Conservation (phyloP, 2,113 vertebrate species). For the Salvelinus alpinus region DNA sequence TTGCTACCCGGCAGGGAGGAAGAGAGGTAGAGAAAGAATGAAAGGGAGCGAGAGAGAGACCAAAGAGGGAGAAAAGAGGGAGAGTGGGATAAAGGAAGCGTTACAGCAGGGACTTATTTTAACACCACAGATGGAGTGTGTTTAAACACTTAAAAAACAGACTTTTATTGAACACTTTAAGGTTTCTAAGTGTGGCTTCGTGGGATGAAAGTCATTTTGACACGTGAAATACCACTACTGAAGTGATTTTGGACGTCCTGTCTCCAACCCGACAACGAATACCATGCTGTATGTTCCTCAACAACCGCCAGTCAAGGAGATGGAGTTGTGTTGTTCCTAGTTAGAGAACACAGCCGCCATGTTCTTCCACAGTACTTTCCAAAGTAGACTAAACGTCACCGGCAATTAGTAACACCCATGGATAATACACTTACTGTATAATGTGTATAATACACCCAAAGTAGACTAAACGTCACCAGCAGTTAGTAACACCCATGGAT, state of each 20-base stretch:
- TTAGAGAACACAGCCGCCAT: no score
- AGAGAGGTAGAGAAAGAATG: background rate
- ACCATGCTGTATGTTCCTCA: no score
- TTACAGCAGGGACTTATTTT: background rate
- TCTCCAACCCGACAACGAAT: background rate
- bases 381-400: no score
- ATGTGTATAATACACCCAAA: no score
- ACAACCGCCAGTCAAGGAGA: no score
- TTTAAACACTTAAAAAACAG: background rate
- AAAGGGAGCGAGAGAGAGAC: background rate
- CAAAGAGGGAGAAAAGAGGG: background rate
- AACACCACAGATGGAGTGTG: background rate
- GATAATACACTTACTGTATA: background rate
- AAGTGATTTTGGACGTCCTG: background rate
- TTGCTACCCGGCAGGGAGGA: background rate
- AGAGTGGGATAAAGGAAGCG: background rate
- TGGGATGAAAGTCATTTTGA: background rate
- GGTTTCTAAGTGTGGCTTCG: background rate
- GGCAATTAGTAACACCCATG: background rate
- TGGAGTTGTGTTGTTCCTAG: no score
- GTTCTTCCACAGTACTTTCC: no score
- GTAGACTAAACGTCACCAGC: no score
- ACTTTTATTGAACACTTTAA: background rate
- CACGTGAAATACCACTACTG: background rate
- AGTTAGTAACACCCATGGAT: no score